Evolutionary conservation across 2,113 vertebrate genomes (phyloP), one percentile per base, ranked within the genome.

Genomic region (Oryzias melastigma): DNA sequence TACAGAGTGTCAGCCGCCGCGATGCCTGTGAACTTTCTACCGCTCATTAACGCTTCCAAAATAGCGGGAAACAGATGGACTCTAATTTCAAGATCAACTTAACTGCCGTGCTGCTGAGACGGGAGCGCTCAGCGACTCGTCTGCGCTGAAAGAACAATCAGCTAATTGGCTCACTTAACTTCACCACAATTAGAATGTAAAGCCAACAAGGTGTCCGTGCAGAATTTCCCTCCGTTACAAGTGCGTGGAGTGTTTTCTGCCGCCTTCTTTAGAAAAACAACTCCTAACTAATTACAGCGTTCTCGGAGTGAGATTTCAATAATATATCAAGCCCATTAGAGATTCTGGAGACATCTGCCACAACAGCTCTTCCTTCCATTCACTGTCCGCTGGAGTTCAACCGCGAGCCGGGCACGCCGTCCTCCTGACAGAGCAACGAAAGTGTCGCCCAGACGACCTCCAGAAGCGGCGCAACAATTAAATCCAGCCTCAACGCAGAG

Each of bases 381-480:
- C 58, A 83, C 84, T 71, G 41, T 64, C 44, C 62, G 46, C 79
- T 5, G 15, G 14, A 45, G 43, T 45, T 45, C 6, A 17, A 45
- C 43, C 43, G 16, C 43, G 43, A 17, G 43, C 7, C 29, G 2
- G 29, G 16, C 15, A 46, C 44, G 44, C 45, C 17, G 5, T 6
- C 14, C 43, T 44, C 43, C 14, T 44, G 43, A 17, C 16, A 44
- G 46, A 10, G 14, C 35, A 46, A 62, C 29, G 14, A 18, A 15
- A 5, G n/a, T n/a, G 20, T 50, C 22, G 61, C 22, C 8, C 7
- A 35, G 35, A 35, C 35, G 3, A 46, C 56, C 49, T 44, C 59
- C 58, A 66, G 58, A 75, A 88, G 85, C 73, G 25, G 51, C 5
- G 64, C 74, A 77, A 76, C 78, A 85, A 85, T 87, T 85, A 85